Evolutionary conservation across 2,888 invertebrate genomes (phyloP).

Genomic region (Oxytorus armatus): DNA sequence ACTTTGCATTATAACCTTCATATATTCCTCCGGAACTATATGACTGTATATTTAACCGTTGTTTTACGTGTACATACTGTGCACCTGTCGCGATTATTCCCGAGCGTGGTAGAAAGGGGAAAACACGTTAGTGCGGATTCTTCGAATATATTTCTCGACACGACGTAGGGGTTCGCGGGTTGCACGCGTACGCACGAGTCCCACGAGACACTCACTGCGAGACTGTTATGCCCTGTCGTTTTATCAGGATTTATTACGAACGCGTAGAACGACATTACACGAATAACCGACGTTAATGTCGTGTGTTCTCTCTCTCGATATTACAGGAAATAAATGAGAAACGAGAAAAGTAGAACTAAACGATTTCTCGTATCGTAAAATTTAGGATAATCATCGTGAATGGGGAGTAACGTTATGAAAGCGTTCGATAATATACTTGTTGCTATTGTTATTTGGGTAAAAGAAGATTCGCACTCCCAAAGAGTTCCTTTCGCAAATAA

Average conservation of each 20-base stretch:
- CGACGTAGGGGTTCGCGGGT: slow-evolving; percentile 44
- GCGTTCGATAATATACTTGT: neutral
- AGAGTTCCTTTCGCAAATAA: slow-evolving; percentile 8
- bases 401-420: no score
- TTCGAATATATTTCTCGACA: slow-evolving; percentile 37
- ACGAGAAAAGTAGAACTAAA: neutral
- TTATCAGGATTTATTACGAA: slow-evolving; percentile 56
- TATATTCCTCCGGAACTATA: neutral
- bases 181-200: slow-evolving; percentile 12
- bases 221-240: slow-evolving; percentile 36
- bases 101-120: neutral
- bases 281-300: slow-evolving; percentile 34
- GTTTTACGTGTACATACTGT: neutral
- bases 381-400: no score
- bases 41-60: slow-evolving; percentile 1
- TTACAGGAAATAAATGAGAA: slow-evolving; percentile 27
- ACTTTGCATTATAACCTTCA: slow-evolving; percentile 2
- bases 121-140: slow-evolving; percentile 42
- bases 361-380: neutral
- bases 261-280: slow-evolving; percentile 49
- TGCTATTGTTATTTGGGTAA: neutral
- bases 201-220: slow-evolving; percentile 5
- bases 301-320: slow-evolving; percentile 36
- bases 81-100: slow-evolving; percentile 41
- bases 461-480: neutral